phyloP scores from a whole-genome alignment of 2,888 invertebrate species.

The Elegia similella region DNA sequence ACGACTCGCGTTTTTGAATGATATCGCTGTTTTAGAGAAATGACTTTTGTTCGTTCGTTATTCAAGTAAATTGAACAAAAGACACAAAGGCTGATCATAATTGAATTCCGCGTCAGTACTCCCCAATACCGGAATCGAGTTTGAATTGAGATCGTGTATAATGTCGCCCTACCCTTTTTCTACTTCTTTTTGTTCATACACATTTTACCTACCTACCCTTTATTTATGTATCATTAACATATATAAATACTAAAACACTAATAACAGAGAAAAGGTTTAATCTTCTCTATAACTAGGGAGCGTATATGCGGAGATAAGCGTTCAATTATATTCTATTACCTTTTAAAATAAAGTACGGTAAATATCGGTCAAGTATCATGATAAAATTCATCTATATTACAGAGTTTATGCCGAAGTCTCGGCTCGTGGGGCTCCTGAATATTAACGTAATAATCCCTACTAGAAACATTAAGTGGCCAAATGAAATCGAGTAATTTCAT shows the following conservation, averaged over 20 bases:
- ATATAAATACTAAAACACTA: no score
- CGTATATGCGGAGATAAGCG: background rate
- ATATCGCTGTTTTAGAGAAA: slow-evolving; percentile 11
- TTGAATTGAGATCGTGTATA: slow-evolving; percentile 23
- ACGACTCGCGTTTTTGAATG: slow-evolving; percentile 19
- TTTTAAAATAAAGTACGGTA: background rate
- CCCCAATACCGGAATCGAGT: slow-evolving; percentile 20
- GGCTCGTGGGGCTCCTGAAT: background rate
- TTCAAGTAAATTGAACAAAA: slow-evolving; percentile 23
- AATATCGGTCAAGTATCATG: background rate
- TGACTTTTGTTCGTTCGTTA: slow-evolving; percentile 15
- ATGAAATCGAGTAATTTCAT: slow-evolving; percentile 21
- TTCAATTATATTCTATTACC: background rate
- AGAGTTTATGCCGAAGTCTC: background rate
- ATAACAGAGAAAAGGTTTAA: no score
- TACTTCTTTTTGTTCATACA: slow-evolving; percentile 1
- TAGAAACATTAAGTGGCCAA: slow-evolving; percentile 15
- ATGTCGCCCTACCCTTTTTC: slow-evolving; percentile 21
- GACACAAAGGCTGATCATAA: slow-evolving; percentile 26
- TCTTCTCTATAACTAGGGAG: background rate
- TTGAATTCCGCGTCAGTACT: slow-evolving; percentile 23
- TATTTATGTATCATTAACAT: no score
- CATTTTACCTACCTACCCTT: no score
- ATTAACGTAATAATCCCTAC: slow-evolving; percentile 15
- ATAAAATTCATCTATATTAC: slow-evolving; percentile 4